Conservation (phyloP, 30 jellyfish, hydroid and myxozoan species). For the Haliclystus octoradiatus region DNA sequence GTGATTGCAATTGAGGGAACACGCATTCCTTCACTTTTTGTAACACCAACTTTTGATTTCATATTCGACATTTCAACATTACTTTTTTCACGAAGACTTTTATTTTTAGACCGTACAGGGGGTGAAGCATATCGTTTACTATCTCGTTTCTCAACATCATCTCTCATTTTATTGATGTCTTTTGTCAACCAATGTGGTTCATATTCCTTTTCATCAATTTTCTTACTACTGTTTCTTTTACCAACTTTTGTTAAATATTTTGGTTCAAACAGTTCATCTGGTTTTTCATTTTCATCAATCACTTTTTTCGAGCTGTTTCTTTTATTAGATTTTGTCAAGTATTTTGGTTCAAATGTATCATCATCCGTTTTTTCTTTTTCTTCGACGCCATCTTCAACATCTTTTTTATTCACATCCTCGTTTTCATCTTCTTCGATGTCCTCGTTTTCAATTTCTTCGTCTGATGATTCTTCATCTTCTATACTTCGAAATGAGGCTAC, state of each 20-base stretch:
- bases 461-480: constrained; percentile 17
- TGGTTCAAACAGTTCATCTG: too few relatives aligned
- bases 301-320: too few relatives aligned
- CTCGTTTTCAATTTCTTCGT: constrained; percentile 26
- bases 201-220: not conserved
- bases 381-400: too few relatives aligned
- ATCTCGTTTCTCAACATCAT: not conserved
- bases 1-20: not conserved
- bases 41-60: not conserved
- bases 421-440: constrained; percentile 15
- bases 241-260: too few relatives aligned
- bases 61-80: not conserved
- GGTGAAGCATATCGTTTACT: not conserved
- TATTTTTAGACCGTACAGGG: not conserved
- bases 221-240: too few relatives aligned
- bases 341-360: too few relatives aligned
- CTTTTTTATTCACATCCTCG: not conserved
- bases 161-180: not conserved
- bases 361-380: too few relatives aligned
- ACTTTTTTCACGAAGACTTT: not conserved
- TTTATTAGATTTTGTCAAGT: too few relatives aligned
- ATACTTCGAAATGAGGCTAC: constrained; percentile 86
- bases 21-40: not conserved
- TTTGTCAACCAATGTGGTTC: not conserved
- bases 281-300: too few relatives aligned